Evolutionary conservation across 2,888 invertebrate species (phyloP), one percentile per base, ranked within the genome.

Genomic region (Xestia rhomboidea): DNA sequence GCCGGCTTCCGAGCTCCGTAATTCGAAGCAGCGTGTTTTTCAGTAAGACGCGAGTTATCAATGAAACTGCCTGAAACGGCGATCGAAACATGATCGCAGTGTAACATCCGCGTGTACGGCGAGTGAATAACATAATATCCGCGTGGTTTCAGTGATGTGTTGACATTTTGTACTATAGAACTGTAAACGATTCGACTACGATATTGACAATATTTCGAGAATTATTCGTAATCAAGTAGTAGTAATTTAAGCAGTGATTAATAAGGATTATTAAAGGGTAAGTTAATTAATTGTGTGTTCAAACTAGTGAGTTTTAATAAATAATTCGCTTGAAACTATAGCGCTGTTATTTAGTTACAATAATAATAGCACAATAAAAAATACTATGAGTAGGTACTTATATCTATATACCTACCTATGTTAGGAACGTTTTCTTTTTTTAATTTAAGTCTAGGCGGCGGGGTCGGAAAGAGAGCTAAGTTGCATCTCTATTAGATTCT

Each of bases 1-100:
- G 93, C 95, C 95, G 96, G 96, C 94, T 92, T 92, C 91, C 88
- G 92, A 91, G 93, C 92, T 92, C 92, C 91, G 92, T 92, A 90
- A 90, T 90, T 85, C 89, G 88, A 89, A 88, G 91, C 92, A 91
- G 93, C 89, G 91, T 92, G 93, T 93, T 92, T 34, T 91, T 92
- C 92, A 93, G 93, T 92, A 91, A 92, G 93, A 92, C 92, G 91
- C 91, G 89, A 88, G 91, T 90, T 93, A 92, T 95, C 94, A 94
- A 94, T 95, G 94, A 91, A 93, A 88, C 89, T 89, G 90, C 91
- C 88, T 88, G 90, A 90, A 90, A 87, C 85, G 86, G 87, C 88
- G 88, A 86, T 84, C 78, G 75, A 83, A 81, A 71, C 75, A 63
- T 77, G 85, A 73, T 77, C 73, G 63, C 46, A 44, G 79, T 79